Evolutionary conservation across 2,888 invertebrate species (phyloP).

Genomic region (Nemotelus nigrinus): DNA sequence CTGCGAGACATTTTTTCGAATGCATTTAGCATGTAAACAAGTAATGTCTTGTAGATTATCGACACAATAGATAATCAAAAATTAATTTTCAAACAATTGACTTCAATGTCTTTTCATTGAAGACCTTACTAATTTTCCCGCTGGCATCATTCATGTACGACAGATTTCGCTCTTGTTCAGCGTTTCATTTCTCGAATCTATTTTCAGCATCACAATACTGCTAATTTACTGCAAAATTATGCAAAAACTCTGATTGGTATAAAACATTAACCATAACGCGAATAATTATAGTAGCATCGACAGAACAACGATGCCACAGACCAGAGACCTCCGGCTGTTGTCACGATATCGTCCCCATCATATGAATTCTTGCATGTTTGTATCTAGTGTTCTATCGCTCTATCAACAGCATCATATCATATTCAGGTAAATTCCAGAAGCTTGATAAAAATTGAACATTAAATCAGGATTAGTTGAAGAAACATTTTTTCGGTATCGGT

Average conservation of each 20-base stretch:
- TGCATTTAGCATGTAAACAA: too few species aligned
- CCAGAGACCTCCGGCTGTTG: conserved; percentile 11
- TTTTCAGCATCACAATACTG: conserved; percentile 11
- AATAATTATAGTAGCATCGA: conserved; percentile 38
- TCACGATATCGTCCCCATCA: not conserved
- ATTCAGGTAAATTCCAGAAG: conserved; percentile 50
- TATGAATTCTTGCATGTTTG: not conserved
- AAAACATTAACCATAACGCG: conserved; percentile 32
- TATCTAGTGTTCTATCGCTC: conserved; percentile 22
- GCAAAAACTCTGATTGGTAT: conserved; percentile 34
- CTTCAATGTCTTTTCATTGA: too few species aligned
- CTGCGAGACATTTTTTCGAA: too few species aligned
- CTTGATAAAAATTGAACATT: conserved; percentile 48
- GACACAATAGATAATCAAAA: too few species aligned
- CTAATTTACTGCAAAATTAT: conserved; percentile 45
- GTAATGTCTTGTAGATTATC: too few species aligned
- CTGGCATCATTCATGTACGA: too few species aligned
- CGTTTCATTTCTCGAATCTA: not conserved
- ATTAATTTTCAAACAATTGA: too few species aligned
- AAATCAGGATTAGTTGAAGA: conserved; percentile 47
- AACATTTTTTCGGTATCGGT: conserved; percentile 13
- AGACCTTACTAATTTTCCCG: too few species aligned
- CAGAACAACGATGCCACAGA: conserved; percentile 9
- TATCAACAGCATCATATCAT: conserved; percentile 40
- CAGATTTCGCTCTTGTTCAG: too few species aligned